These are phyloP conservation scores for Ctenopoma kingsleyae DNA, from an alignment of 2,797 vertebrate genomes.

Conservation along the genomic window DNA sequence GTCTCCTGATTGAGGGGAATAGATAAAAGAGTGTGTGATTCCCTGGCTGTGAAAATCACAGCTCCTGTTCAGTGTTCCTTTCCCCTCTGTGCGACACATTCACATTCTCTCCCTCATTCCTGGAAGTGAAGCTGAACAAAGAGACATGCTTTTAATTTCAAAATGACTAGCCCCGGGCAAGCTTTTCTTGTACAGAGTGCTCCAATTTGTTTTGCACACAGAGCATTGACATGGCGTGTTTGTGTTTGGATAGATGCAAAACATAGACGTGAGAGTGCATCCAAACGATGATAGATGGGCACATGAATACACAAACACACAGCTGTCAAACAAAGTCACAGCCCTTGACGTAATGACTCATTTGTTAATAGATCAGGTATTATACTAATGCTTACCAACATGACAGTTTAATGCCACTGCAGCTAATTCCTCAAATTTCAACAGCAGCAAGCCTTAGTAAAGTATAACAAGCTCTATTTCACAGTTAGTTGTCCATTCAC, in stretches of 20 bases:
- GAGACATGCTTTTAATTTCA: conserved; percentile 79
- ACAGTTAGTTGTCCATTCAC: conserved; percentile 7
- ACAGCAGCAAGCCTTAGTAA: conserved; percentile 5
- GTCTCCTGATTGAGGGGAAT: conserved; percentile 78
- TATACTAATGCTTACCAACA: conserved; percentile 35
- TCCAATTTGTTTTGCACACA: conserved; percentile 70
- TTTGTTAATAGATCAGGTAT: conserved; percentile 61
- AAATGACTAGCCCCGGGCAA: conserved; percentile 74
- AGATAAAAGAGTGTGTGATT: conserved; percentile 76
- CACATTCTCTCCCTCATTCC: conserved; percentile 61
- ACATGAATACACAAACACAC: conserved; percentile 49
- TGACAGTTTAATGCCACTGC: conserved; percentile 28
- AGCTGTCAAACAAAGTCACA: conserved; percentile 50
- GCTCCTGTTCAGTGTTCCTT: conserved; percentile 44
- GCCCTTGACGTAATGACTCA: conserved; percentile 43
- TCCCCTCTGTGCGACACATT: conserved; percentile 42
- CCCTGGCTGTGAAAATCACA: conserved; percentile 75
- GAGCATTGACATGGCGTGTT: conserved; percentile 65
- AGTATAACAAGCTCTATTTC: conserved; percentile 27
- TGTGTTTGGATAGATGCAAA: conserved; percentile 69
- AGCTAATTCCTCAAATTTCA: conserved; percentile 28
- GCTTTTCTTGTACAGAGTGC: conserved; percentile 66
- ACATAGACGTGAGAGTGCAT: conserved; percentile 51
- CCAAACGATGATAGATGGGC: conserved; percentile 56
- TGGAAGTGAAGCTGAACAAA: conserved; percentile 73